Percentiles rank a stretch among this genome's conserved stretches.
Evolutionary conservation across 1,140 invertebrate species (phyloP).

Genomic region (Drosophila asahinai): DNA sequence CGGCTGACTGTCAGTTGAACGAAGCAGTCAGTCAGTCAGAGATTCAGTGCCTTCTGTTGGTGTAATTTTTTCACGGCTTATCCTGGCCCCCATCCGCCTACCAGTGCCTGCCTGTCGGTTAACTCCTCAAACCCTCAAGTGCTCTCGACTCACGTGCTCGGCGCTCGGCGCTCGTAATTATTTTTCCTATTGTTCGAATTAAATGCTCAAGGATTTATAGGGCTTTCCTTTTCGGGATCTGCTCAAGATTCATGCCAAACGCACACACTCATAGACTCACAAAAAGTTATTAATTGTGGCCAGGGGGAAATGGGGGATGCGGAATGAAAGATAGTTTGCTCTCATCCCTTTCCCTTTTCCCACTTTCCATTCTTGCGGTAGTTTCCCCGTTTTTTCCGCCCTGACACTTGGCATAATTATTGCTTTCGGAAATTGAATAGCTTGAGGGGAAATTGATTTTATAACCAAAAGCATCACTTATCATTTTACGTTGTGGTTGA

Average conservation of each 20-base stretch:
- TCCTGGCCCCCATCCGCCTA: constrained; percentile 7
- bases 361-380: constrained; percentile 20
- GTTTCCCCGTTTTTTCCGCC: constrained; percentile 27
- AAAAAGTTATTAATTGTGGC: constrained; percentile 73
- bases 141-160: constrained; percentile 78
- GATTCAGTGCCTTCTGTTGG: constrained; percentile 44
- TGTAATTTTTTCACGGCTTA: constrained; percentile 82
- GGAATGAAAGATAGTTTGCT: constrained; percentile 44
- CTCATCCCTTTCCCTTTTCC: constrained; percentile 15
- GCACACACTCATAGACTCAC: constrained; percentile 9
- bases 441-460: constrained; percentile 80
- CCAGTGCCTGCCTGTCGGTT: constrained; percentile 17
- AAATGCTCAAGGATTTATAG: constrained; percentile 80
- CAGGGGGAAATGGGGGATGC: constrained; percentile 10
- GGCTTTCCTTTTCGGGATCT: constrained; percentile 46
- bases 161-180: constrained; percentile 83
- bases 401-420: constrained; percentile 84
- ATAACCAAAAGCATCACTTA: constrained; percentile 54
- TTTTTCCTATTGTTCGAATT: constrained; percentile 83
- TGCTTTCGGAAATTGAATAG: constrained; percentile 84
- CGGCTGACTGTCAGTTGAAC: constrained; percentile 74
- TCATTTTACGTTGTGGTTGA: neutral
- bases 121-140: constrained; percentile 43
- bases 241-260: constrained; percentile 60
- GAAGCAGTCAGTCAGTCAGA: constrained; percentile 53